Conservation (phyloP, 35 echinoderm and acorn worm species). For the Chiridota heheva region DNA sequence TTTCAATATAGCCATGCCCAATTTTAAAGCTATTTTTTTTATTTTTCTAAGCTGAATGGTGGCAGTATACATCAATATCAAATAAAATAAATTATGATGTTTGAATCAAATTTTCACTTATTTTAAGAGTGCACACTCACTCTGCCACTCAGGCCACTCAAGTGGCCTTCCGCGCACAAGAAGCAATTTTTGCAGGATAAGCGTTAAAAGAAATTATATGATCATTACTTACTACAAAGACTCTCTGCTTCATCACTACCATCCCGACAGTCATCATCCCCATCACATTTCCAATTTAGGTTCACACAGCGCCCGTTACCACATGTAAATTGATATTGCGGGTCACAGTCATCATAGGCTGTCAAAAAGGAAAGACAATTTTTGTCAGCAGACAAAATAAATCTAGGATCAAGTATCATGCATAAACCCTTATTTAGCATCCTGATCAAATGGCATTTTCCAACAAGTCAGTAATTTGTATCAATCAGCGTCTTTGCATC, state of each 20-base stretch:
- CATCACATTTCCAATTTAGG: conserved; percentile 53
- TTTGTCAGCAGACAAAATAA: not conserved
- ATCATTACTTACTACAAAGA: conserved; percentile 39
- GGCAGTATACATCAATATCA: too few relatives aligned
- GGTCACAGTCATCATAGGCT: conserved; percentile 24
- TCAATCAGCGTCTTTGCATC: not conserved
- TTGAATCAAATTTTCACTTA: too few relatives aligned
- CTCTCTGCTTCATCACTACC: conserved; percentile 54
- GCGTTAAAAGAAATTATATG: not conserved
- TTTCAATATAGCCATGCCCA: too few relatives aligned
- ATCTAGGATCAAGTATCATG: not conserved
- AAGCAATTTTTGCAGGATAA: too few relatives aligned
- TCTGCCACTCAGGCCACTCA: too few relatives aligned
- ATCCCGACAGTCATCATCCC: conserved; percentile 62
- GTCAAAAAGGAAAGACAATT: not conserved
- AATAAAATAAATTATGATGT: too few relatives aligned
- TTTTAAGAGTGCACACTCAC: too few relatives aligned
- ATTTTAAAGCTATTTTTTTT: too few relatives aligned
- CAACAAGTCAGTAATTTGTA: not conserved
- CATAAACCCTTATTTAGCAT: not conserved
- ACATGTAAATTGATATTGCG: conserved; percentile 41
- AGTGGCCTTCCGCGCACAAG: too few relatives aligned
- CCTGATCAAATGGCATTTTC: not conserved
- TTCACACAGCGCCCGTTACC: conserved; percentile 51
- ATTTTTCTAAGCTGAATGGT: too few relatives aligned